Evolutionary conservation across 2,113 vertebrate species (phyloP).

Genomic region (Peucedramus taeniatus): DNA sequence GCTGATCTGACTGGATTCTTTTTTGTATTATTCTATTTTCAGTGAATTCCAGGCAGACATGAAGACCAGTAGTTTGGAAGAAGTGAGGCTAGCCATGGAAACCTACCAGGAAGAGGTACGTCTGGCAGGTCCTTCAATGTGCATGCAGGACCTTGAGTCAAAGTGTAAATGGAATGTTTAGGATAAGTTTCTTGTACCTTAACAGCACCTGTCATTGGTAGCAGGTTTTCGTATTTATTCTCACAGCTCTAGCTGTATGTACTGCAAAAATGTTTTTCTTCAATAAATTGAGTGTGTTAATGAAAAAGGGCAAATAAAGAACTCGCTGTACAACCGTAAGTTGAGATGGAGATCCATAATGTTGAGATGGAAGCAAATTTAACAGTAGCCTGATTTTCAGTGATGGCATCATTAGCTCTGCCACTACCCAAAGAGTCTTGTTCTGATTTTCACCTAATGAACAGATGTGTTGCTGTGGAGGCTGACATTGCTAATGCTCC

Average conservation of each 20-base stretch:
- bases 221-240: not conserved
- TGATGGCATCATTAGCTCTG: not conserved
- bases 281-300: not conserved
- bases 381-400: not conserved
- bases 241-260: not conserved
- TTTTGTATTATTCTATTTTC: not conserved
- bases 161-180: not conserved
- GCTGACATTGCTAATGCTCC: not conserved
- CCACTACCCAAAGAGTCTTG: not conserved
- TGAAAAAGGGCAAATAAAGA: not conserved
- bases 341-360: too few relatives aligned
- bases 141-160: not conserved
- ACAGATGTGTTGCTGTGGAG: not conserved
- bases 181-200: not conserved
- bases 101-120: constrained; percentile 87
- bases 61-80: constrained; percentile 83
- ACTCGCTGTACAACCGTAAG: not conserved
- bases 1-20: not conserved
- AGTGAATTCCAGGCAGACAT: constrained; percentile 87
- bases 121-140: not conserved
- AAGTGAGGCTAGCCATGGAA: constrained; percentile 85
- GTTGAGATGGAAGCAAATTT: not conserved
- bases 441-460: not conserved
- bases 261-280: not conserved
- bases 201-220: not conserved